Evolutionary conservation across 2,888 invertebrate genomes (phyloP).

Genomic region (Lasioglossum lativentre): DNA sequence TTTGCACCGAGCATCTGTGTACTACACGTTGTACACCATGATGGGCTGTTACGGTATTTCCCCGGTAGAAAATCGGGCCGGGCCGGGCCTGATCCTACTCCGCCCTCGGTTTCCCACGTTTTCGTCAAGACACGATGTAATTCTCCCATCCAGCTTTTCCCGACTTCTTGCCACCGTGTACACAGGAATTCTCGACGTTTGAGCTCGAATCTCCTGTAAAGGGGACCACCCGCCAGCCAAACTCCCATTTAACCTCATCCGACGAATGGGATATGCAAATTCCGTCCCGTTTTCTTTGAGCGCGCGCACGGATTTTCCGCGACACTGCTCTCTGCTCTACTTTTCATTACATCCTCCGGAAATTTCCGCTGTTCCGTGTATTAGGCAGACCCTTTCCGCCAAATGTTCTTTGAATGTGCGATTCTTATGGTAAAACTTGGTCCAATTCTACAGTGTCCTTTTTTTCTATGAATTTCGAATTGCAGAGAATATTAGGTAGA

Average conservation of each 20-base stretch:
- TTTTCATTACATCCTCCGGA: neutral
- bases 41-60: conserved; percentile 25
- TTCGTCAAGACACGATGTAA: conserved; percentile 24
- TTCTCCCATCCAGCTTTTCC: conserved; percentile 21
- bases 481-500: neutral
- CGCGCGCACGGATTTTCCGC: neutral
- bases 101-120: conserved; percentile 39
- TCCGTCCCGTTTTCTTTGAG: neutral
- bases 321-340: neutral
- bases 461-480: neutral
- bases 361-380: neutral
- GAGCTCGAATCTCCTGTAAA: conserved; percentile 9
- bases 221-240: neutral
- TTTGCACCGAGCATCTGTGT: neutral
- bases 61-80: neutral
- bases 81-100: neutral
- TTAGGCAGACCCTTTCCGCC: neutral
- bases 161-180: conserved; percentile 15
- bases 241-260: conserved; percentile 2
- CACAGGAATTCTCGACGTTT: neutral
- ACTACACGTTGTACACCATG: conserved; percentile 8
- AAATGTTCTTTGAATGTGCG: neutral
- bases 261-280: conserved; percentile 7
- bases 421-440: neutral
- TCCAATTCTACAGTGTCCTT: neutral